Conservation (phyloP, 2,113 vertebrate genomes). For the Colinus virginianus region DNA sequence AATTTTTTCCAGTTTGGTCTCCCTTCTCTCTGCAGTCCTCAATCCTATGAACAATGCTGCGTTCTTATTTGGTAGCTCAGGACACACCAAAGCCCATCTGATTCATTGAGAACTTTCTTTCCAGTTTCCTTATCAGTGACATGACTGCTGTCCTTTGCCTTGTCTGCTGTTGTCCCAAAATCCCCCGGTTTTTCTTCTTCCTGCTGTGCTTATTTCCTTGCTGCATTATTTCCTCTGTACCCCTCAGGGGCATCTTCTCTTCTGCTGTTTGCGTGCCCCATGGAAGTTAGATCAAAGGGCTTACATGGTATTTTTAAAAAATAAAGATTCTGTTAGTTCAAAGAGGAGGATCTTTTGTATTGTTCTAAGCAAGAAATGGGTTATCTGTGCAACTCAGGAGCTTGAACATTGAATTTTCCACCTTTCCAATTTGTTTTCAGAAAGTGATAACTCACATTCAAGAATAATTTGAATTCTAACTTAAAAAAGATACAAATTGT, state of each 20-base stretch:
- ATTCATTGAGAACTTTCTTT: neutral
- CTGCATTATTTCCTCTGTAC: neutral
- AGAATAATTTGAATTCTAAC: neutral
- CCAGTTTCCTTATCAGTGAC: neutral
- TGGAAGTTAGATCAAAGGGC: neutral
- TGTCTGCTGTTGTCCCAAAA: neutral
- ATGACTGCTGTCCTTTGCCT: neutral
- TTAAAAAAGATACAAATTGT: neutral
- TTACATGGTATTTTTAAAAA: neutral
- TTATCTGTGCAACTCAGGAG: neutral
- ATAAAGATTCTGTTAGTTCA: neutral
- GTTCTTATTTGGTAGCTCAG: neutral
- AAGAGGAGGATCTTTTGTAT: neutral
- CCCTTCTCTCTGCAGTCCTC: neutral
- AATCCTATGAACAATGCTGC: neutral
- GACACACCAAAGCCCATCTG: neutral
- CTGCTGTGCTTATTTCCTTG: neutral
- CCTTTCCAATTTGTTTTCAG: neutral
- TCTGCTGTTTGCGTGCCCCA: neutral
- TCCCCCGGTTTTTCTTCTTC: neutral
- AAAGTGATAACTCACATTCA: neutral
- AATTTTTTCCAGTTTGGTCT: neutral
- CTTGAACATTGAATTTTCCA: neutral
- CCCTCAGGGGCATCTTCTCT: neutral
- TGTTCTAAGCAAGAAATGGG: neutral